Base-by-base conservation (phyloP, 2,113 vertebrate species). In the Galeopterus variegatus region DNA sequence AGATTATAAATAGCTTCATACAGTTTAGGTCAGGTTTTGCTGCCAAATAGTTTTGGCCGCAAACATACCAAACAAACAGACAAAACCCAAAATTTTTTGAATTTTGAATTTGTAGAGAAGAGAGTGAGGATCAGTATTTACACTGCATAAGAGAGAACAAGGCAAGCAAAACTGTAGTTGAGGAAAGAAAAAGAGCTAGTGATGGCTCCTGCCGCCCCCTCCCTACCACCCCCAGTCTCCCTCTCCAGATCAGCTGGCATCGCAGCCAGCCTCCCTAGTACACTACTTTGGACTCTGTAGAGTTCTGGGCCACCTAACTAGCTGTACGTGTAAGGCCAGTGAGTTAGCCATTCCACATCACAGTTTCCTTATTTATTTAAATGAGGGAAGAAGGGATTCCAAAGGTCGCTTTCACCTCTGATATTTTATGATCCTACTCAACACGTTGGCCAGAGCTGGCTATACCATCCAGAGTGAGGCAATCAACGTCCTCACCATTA, bases 21-120 rank as follows among this genome's bases (percentile, higher is more conserved):
- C 94, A 73, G 58, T 83, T 60, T 92, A 92, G 90, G 70, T 67
- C 70, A 90, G 45, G 62, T 36, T 96, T 64, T 58, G 45, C 87
- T 80, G 86, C 95, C 94, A 93, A 88, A 52, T 62, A 28, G 54
- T 58, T 95, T 97, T 87, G 94, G 95, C 92, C 95, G 65, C 60
- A 73, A 81, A 87, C 41, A 52, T 10, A 80, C 52, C 58, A 76
- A 80, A 86, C 89, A 90, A 92, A 95, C 50, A 92, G 80, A 58
- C 67, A 58, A 50, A 95, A 75, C 13, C 54, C 64, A 88, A 85
- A 80, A 60, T n/a, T 76, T 93, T 96, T 64, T 41, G 84, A 82
- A 90, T 90, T 72, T 75, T 21, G 45, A 41, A 19, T 50, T n/a
- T 77, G 33, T 26, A 77, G 80, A 54, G 41, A 84, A 92, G 65